A percentile compares a stretch with the other conserved stretches of the same genome.
These are phyloP conservation scores for Bos taurus DNA, from an alignment of 2,113 vertebrate species.

Conservation along the genomic window DNA sequence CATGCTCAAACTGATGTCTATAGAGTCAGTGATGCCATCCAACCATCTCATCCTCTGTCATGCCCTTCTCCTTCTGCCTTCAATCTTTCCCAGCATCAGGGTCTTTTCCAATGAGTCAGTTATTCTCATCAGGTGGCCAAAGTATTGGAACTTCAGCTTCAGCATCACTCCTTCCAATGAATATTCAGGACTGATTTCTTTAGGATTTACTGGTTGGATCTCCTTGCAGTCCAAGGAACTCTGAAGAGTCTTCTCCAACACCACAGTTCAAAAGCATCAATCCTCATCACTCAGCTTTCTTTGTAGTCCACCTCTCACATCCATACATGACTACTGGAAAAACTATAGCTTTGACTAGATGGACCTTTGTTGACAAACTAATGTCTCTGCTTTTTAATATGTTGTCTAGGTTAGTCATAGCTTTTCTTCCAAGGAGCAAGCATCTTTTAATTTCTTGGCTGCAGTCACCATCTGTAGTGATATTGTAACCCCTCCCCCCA, in stretches of 20 bases:
- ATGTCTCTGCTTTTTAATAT: not conserved
- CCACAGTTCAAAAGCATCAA: not conserved
- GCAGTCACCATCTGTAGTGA: no score
- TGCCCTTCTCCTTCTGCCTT: no score
- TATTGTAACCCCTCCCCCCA: no score
- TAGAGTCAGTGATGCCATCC: not conserved
- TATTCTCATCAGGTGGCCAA: no score
- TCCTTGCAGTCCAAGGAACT: not conserved
- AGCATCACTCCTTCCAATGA: no score
- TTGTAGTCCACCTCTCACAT: not conserved
- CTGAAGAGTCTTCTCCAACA: not conserved
- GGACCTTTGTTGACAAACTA: not conserved
- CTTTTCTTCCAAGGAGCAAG: no score
- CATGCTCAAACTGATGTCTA: not conserved
- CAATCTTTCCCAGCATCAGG: no score
- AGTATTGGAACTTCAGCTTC: no score
- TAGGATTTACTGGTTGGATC: not conserved
- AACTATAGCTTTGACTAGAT: not conserved
- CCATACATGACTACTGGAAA: not conserved
- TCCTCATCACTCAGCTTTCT: not conserved
- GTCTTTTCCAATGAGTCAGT: no score
- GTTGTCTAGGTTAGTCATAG: not conserved
- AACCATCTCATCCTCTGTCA: no score
- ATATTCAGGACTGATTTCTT: no score
- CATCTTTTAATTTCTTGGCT: no score